Conservation (phyloP, 2,113 vertebrate genomes). For the Toxotes chatareus region DNA sequence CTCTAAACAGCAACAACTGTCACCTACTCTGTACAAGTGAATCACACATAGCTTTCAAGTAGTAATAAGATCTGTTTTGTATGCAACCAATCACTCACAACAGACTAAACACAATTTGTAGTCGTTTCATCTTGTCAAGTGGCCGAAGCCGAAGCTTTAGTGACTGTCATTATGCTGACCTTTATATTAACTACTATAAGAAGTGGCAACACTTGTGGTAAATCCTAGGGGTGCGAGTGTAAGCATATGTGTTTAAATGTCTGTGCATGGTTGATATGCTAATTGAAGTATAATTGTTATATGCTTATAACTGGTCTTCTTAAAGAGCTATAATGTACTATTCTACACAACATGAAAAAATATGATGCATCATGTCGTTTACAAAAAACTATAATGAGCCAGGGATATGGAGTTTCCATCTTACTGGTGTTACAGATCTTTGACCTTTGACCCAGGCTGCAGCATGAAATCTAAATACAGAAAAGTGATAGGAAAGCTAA, state of each 20-base stretch:
- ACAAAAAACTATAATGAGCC: no score
- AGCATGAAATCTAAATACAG: no score
- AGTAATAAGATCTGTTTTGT: not conserved
- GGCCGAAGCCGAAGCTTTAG: not conserved
- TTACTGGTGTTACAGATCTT: no score
- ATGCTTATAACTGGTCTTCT: not conserved
- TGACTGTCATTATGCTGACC: not conserved
- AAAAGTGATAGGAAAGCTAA: no score
- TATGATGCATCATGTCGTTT: no score
- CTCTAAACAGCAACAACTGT: not conserved
- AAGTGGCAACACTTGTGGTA: not conserved
- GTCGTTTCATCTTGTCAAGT: conserved; percentile 10
- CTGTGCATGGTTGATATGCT: not conserved
- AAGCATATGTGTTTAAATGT: not conserved
- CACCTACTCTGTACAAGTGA: not conserved
- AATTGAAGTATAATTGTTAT: not conserved
- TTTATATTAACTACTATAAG: not conserved
- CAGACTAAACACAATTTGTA: conserved; percentile 29
- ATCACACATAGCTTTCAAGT: not conserved
- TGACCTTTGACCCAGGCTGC: no score
- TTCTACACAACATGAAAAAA: no score
- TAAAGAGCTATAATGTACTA: not conserved
- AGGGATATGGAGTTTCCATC: no score
- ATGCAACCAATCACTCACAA: conserved; percentile 5
- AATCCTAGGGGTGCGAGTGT: not conserved